phyloP scores from a whole-genome alignment of 2,888 invertebrate genomes.

The Ligdia adustata region DNA sequence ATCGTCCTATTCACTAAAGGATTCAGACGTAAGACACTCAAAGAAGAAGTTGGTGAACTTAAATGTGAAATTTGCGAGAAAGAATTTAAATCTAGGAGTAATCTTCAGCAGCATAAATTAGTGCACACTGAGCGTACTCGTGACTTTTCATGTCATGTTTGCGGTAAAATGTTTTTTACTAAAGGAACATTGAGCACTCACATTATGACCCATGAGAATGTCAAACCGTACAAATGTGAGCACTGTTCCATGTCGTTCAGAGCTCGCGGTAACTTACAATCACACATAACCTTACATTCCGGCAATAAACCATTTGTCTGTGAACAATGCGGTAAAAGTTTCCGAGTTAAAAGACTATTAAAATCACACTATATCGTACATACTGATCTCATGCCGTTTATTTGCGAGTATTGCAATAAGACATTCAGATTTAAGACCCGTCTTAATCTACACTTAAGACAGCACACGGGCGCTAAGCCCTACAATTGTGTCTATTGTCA shows the following conservation, averaged over 20 bases:
- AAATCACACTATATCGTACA: constrained; percentile 78
- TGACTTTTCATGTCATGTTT: constrained; percentile 73
- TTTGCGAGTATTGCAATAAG: constrained; percentile 73
- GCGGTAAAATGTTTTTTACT: constrained; percentile 78
- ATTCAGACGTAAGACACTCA: constrained; percentile 46
- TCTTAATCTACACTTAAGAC: constrained; percentile 69
- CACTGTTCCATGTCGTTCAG: constrained; percentile 71
- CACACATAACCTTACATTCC: constrained; percentile 70
- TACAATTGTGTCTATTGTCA: constrained; percentile 71
- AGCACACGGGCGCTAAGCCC: constrained; percentile 77
- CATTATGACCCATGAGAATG: constrained; percentile 70
- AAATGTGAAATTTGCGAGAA: constrained; percentile 70
- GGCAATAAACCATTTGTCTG: constrained; percentile 74
- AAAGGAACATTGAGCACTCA: constrained; percentile 74
- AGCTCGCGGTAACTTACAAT: constrained; percentile 70
- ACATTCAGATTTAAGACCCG: constrained; percentile 74
- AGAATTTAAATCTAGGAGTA: constrained; percentile 69
- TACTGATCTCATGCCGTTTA: constrained; percentile 73
- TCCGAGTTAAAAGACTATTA: constrained; percentile 71
- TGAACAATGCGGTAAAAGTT: constrained; percentile 76
- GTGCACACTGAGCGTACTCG: constrained; percentile 73
- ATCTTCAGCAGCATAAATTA: constrained; percentile 65
- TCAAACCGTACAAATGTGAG: constrained; percentile 71
- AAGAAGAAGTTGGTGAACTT: constrained; percentile 51
- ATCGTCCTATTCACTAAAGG: constrained; percentile 55